Base-by-base conservation (phyloP, 2,888 invertebrate genomes). In the Abscondita cerata region DNA sequence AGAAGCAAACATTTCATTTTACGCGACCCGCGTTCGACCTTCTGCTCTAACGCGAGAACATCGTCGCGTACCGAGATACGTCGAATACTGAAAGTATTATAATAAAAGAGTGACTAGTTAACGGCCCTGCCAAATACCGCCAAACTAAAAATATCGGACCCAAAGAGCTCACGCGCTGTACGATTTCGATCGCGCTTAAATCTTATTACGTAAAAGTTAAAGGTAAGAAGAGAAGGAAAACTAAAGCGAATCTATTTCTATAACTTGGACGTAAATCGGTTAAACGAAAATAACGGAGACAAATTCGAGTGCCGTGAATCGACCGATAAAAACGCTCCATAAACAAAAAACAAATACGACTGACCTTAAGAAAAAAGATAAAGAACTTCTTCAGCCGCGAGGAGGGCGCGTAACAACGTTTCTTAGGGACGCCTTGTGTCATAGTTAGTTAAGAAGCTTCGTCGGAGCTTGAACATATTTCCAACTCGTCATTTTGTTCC, bases 91-190 rank as follows among this genome's bases (percentile, higher is more conserved):
- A 74, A 69, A 69, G 65, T 60, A n/a, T n/a, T n/a, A 52, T 61
- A 44, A 44, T 44, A 61, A 59, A 52, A 51, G 52, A 62, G 54
- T 52, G 50, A 54, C 52, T 59, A 52, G 34, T 58, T 53, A 53
- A 57, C 33, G 46, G 55, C 59, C 82, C 83, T 85, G 86, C 86
- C 86, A 85, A 86, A 84, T 85, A 85, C 84, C 85, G 85, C 84
- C 83, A 83, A 81, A 86, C 86, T 87, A 87, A 86, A 87, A 86
- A 87, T 87, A 87, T 66, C 70, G 70, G 70, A 69, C 65, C 66
- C 55, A 55, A 59, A 64, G 59, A 64, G 63, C 63, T 64, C 63
- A 59, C 52, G 59, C 55, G 63, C 59, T 31, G 52, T 56, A 52
- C 41, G 55, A 59, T 36, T 40, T 19, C 52, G 56, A 20, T 59